Percentiles rank a stretch among this genome's conserved stretches.
Evolutionary conservation across 2,888 invertebrate genomes (phyloP).

Genomic region (Troilus luridus): DNA sequence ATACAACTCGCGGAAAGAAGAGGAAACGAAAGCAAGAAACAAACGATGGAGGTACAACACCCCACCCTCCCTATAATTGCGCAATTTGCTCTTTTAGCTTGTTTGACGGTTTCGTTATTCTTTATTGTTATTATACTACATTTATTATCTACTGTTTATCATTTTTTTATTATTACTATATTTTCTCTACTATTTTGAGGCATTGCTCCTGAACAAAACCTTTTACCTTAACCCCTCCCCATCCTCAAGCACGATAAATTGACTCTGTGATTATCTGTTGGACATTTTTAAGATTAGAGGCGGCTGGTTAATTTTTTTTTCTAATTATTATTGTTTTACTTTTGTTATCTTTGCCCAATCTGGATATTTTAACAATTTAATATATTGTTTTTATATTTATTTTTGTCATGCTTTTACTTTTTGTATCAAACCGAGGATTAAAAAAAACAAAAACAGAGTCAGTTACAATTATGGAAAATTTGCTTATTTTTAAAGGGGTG

Average conservation of each 20-base stretch:
- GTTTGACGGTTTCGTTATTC: conserved; percentile 69
- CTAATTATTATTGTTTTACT: conserved; percentile 24
- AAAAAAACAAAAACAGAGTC: conserved; percentile 61
- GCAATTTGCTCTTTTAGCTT: conserved; percentile 63
- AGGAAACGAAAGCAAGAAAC: conserved; percentile 99
- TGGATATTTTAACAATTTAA: conserved; percentile 25
- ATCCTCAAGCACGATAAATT: conserved; percentile 64
- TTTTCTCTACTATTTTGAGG: conserved; percentile 56
- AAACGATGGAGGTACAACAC: conserved; percentile 90
- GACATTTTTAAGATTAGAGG: conserved; percentile 36
- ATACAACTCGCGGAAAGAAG: conserved; percentile 99
- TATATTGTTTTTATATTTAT: conserved; percentile 9
- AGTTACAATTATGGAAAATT: conserved; percentile 66
- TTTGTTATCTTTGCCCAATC: conserved; percentile 42
- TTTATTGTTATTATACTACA: conserved; percentile 63
- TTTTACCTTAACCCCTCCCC: conserved; percentile 56
- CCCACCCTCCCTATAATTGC: conserved; percentile 60
- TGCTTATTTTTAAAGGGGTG: conserved; percentile 67
- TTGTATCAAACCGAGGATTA: conserved; percentile 46
- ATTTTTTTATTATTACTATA: conserved; percentile 65
- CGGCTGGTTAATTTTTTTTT: conserved; percentile 40
- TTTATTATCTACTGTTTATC: conserved; percentile 70
- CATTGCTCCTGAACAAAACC: conserved; percentile 54
- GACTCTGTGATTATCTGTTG: conserved; percentile 62
- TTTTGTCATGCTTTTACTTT: conserved; percentile 9